Percentiles rank a stretch among this genome's conserved stretches.
Evolutionary conservation across 1,140 invertebrate genomes (phyloP).

Genomic region (Formica selysi): DNA sequence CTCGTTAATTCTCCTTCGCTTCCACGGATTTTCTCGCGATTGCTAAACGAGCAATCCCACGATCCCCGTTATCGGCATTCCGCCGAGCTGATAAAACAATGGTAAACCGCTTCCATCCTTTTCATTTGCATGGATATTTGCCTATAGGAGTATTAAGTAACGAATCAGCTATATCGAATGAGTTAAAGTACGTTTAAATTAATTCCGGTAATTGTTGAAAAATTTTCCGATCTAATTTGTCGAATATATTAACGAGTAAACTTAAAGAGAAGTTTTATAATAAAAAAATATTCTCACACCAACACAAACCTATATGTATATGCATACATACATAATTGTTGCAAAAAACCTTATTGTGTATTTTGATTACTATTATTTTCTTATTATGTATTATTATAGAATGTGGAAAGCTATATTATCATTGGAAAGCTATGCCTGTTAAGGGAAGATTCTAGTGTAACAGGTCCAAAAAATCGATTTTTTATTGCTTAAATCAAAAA

Average conservation of each 20-base stretch:
- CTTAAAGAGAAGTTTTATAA: neutral
- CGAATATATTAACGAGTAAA: neutral
- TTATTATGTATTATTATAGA: neutral
- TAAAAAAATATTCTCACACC: neutral
- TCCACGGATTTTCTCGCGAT: slow-evolving; percentile 43
- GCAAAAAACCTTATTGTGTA: neutral
- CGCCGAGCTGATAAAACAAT: slow-evolving; percentile 56
- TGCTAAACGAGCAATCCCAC: slow-evolving; percentile 57
- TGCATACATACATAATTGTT: neutral
- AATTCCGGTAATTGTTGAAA: neutral
- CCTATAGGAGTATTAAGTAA: neutral
- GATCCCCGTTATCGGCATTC: slow-evolving; percentile 62
- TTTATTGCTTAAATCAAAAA: no score
- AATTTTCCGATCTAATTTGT: neutral
- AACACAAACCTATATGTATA: neutral
- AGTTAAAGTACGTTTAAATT: neutral
- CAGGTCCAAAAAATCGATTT: no score
- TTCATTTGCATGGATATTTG: slow-evolving; percentile 38
- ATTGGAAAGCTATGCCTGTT: no score
- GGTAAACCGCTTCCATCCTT: slow-evolving; percentile 10
- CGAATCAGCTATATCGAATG: neutral
- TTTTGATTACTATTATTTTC: neutral
- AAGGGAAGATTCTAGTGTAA: no score
- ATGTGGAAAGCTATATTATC: neutral
- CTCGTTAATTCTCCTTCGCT: slow-evolving; percentile 54